Evolutionary conservation across 2,888 invertebrate genomes (phyloP).

Genomic region (Chironomus riparius): DNA sequence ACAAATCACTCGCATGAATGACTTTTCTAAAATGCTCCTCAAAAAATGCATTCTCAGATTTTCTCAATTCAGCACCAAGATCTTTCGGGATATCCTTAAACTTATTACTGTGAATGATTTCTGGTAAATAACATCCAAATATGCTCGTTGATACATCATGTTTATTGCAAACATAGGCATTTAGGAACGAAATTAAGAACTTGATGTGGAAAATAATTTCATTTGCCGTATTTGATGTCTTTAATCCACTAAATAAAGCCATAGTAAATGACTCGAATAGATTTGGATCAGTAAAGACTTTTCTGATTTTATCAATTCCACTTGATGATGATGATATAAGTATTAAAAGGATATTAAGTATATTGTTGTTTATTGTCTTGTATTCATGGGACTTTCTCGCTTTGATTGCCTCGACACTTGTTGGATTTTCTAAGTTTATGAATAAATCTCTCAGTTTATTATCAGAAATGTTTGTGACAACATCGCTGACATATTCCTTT

Average conservation of each 20-base stretch:
- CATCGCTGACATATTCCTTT: neutral
- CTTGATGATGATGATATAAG: neutral
- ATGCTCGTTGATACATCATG: neutral
- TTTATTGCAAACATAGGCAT: neutral
- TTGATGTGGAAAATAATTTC: neutral
- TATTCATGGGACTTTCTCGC: neutral
- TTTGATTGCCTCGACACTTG: neutral
- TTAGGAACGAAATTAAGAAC: neutral
- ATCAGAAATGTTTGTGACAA: neutral
- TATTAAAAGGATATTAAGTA: neutral
- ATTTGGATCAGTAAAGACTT: neutral
- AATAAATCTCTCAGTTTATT: neutral
- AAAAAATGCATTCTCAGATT: neutral
- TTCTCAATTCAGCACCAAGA: neutral
- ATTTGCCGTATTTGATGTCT: neutral
- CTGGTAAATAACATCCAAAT: neutral
- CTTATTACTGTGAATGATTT: neutral
- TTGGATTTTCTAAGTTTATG: neutral
- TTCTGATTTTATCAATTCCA: neutral
- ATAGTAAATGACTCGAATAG: neutral
- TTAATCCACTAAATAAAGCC: neutral
- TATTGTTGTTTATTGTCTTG: neutral
- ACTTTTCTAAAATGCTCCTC: neutral
- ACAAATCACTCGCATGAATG: neutral
- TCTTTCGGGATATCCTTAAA: neutral